phyloP scores from a whole-genome alignment of 1,140 invertebrate species.

The Drosophila ficusphila region DNA sequence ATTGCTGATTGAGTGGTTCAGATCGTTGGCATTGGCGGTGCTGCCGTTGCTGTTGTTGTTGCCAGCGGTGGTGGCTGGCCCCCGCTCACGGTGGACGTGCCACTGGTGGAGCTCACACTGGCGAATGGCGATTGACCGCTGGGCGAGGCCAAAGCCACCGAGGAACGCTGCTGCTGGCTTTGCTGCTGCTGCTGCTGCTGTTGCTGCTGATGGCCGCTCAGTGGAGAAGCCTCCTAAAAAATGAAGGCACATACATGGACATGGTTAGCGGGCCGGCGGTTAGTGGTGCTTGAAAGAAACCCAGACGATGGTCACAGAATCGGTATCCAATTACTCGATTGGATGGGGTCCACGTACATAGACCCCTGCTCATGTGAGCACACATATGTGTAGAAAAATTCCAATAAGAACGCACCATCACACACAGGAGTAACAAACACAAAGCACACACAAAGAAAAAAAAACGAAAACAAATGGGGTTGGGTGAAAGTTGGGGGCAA shows the following conservation, averaged over 20 bases:
- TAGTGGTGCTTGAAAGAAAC: neutral
- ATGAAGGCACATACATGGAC: neutral
- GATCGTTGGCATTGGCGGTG: conserved; percentile 81
- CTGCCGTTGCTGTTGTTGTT: conserved; percentile 6
- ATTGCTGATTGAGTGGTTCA: conserved; percentile 38
- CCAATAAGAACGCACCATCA: conserved; percentile 64
- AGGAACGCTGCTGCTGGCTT: conserved; percentile 42
- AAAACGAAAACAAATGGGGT: conserved; percentile 5
- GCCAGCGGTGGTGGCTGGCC: conserved; percentile 4
- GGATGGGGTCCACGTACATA: neutral
- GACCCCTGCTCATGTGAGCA: conserved; percentile 10
- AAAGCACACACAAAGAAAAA: no score
- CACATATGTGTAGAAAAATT: conserved; percentile 43
- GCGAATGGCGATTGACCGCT: conserved; percentile 74
- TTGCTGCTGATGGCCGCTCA: conserved; percentile 78
- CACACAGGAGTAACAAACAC: neutral
- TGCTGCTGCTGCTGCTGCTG: conserved; percentile 38
- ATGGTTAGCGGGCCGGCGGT: neutral
- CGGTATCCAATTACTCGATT: conserved; percentile 10
- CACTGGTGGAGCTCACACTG: conserved; percentile 71
- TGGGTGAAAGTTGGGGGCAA: conserved; percentile 6
- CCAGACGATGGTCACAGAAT: conserved; percentile 32
- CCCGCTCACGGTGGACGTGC: conserved; percentile 10
- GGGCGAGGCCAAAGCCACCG: conserved; percentile 53
- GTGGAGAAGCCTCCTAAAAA: conserved; percentile 77